Conservation (phyloP, 2,888 invertebrate species). For the Meiosimyza platycephala region DNA sequence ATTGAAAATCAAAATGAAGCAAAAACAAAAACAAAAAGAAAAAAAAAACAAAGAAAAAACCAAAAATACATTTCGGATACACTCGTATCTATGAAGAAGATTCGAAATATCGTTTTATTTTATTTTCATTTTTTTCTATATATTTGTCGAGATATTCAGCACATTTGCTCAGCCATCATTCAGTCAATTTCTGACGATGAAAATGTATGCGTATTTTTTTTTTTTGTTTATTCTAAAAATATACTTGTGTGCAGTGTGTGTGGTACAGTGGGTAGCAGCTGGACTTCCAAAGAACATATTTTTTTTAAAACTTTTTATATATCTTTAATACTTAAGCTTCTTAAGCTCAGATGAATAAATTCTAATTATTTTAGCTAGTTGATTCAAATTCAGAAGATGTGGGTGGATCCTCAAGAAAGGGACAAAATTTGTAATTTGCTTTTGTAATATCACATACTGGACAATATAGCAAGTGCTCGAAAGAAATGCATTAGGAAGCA, state of each 20-base stretch:
- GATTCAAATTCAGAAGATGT: too few species aligned
- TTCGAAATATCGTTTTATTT: conserved; percentile 37
- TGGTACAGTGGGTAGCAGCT: conserved; percentile 17
- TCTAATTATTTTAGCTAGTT: too few species aligned
- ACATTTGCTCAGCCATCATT: conserved; percentile 38
- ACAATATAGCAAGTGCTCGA: too few species aligned
- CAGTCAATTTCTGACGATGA: conserved; percentile 33
- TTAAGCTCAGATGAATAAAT: too few species aligned
- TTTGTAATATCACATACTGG: too few species aligned
- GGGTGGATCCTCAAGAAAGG: too few species aligned
- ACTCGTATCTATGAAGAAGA: conserved; percentile 44
- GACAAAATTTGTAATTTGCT: too few species aligned
- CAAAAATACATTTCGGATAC: background rate
- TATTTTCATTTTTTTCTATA: conserved; percentile 40
- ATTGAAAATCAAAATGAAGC: background rate
- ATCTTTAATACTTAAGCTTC: too few species aligned
- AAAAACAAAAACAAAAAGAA: background rate
- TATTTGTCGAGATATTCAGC: conserved; percentile 26
- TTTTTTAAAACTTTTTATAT: too few species aligned
- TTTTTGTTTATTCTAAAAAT: conserved; percentile 62
- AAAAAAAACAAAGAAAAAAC: background rate
- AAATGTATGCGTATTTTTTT: conserved; percentile 45
- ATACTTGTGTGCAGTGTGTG: conserved; percentile 52
- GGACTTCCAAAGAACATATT: too few species aligned
- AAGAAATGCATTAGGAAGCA: too few species aligned